Base-by-base conservation (phyloP, 2,113 vertebrate genomes). In the Xiphias gladius region DNA sequence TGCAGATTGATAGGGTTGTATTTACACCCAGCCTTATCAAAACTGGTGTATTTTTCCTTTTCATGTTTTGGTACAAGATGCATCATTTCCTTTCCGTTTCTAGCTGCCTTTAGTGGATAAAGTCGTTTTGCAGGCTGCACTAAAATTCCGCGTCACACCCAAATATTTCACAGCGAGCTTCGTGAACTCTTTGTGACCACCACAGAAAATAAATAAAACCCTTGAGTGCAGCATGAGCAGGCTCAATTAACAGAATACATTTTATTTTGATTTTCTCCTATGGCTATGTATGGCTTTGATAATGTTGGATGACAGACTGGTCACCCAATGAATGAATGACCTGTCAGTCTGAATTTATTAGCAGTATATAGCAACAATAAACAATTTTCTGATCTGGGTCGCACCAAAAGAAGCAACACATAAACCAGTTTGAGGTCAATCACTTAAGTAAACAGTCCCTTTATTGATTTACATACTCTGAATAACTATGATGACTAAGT, bases 211-310 rank as follows among this genome's bases (percentile, higher is more conserved):
- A 46, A 59, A 82, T 71, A 7, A 43, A 75, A 46, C 32, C 14
- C 59, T 46, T 32, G 14, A 37, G 22, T 39, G 7, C 63, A 59
- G 48, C 16, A 1, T 80, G 54, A 62, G 62, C 65, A 17, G 54
- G 67, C 82, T 73, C 43, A 43, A 62, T 54, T 39, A 35, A 67
- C 28, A 62, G 52, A 61, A 76, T 48, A 35, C 5, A 83, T 73
- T 16, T 57, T 11, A 1, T 24, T 87, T 65, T 12, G 68, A 64
- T 43, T 55, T 64, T 55, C 48, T 43, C 70, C 57, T 39, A 68
- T 17, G 1, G 75, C 65, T 0, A 2, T 48, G 52, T 39, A 14
- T 19, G 39, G 66, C 54, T 50, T 26, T 43, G 37, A 48, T 43
- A 28, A 48, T 52, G 64, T 1, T 37, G 55, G 55, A 63, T 67